A percentile compares a stretch with the other conserved stretches of the same genome.
These are phyloP conservation scores for Bothrops jararaca DNA, from an alignment of 2,113 vertebrate species.

Conservation along the genomic window DNA sequence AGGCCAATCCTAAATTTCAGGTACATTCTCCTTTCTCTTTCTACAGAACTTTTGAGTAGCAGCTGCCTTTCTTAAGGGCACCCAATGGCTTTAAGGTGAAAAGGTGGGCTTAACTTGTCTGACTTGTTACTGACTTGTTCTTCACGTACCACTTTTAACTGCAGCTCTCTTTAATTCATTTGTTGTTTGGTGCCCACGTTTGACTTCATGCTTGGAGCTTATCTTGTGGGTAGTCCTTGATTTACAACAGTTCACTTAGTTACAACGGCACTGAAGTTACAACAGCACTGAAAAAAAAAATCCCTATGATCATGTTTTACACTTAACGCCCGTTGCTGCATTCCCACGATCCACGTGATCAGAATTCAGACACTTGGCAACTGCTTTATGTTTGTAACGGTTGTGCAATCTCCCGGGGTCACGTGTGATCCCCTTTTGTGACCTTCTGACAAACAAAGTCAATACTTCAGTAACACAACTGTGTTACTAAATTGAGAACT, in stretches of 20 bases:
- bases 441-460: background rate
- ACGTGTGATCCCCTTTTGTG: background rate
- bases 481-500: no score
- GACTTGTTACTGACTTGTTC: slow-evolving; percentile 5
- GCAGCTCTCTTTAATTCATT: slow-evolving; percentile 28
- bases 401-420: background rate
- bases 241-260: background rate
- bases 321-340: background rate
- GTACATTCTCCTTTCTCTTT: slow-evolving; percentile 5
- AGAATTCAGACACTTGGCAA: background rate
- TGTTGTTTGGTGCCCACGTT: slow-evolving; percentile 1
- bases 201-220: slow-evolving; percentile 2
- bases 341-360: background rate
- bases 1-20: background rate
- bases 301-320: background rate
- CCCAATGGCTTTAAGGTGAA: background rate
- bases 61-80: background rate
- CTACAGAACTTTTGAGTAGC: background rate
- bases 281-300: background rate
- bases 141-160: background rate
- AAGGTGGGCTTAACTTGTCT: background rate
- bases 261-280: background rate
- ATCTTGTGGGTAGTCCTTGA: background rate
- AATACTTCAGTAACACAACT: no score
- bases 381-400: background rate